Evolutionary conservation across 1,140 invertebrate species (phyloP).

Genomic region (Diprion similis): DNA sequence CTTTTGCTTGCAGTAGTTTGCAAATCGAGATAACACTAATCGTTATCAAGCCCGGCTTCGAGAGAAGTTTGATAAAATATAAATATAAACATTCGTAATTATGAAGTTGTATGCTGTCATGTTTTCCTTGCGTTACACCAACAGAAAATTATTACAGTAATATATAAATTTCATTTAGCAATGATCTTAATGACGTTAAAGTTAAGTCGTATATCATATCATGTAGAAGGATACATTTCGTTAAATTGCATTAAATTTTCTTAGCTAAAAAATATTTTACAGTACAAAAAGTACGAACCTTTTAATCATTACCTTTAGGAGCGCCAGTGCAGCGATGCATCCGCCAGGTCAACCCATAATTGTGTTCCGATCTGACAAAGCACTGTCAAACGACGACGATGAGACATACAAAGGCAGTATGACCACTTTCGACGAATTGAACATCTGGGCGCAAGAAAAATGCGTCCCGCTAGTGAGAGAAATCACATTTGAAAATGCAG

Average conservation of each 20-base stretch:
- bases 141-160: background rate
- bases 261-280: conserved; percentile 9
- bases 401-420: conserved; percentile 80
- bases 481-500: conserved; percentile 99
- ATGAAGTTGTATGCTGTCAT: background rate
- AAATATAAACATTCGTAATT: no score
- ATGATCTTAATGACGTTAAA: no score
- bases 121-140: background rate
- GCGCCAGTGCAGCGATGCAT: conserved; percentile 77
- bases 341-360: conserved; percentile 80
- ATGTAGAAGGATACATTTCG: background rate
- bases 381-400: conserved; percentile 79
- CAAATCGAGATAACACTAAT: no score
- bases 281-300: no score
- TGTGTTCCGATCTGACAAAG: conserved; percentile 81
- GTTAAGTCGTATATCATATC: background rate
- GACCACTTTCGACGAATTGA: conserved; percentile 77
- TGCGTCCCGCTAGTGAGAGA: conserved; percentile 90
- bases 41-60: no score
- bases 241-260: background rate
- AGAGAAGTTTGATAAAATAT: no score
- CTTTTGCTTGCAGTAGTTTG: no score
- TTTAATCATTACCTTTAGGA: conserved; percentile 45
- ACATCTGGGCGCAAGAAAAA: conserved; percentile 87
- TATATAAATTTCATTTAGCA: background rate